Conservation (phyloP, 2,113 vertebrate genomes). For the Diadophis punctatus region DNA sequence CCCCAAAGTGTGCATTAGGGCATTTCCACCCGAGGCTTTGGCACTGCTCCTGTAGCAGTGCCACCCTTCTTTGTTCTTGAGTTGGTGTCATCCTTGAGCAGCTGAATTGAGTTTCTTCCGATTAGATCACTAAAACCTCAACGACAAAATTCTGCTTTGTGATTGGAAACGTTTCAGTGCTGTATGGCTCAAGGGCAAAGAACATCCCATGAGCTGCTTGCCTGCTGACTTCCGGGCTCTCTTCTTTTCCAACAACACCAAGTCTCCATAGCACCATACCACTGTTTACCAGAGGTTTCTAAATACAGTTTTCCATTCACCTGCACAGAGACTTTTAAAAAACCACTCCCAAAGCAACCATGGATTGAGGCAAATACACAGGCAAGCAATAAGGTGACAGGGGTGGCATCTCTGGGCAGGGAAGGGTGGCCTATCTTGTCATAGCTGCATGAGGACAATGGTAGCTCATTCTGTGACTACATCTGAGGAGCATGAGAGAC, state of each 20-base stretch:
- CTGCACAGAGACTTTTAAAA: not conserved
- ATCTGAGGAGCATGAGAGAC: not conserved
- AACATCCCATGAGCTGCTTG: not conserved
- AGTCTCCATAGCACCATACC: not conserved
- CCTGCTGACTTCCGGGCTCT: not conserved
- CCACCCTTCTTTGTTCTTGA: not conserved
- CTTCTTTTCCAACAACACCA: not conserved
- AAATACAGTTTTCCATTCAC: not conserved
- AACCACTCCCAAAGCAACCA: not conserved
- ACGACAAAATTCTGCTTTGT: not conserved
- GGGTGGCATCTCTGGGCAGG: not conserved
- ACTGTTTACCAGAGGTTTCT: not conserved
- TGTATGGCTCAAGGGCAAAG: not conserved
- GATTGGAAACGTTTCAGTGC: not conserved
- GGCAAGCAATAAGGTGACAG: not conserved
- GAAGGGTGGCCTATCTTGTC: not conserved
- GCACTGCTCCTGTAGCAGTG: not conserved
- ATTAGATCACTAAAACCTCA: not conserved
- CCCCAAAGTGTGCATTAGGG: not conserved
- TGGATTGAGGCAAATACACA: not conserved
- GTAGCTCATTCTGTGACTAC: not conserved
- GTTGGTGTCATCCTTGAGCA: not conserved
- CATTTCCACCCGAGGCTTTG: not conserved
- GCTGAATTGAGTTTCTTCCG: not conserved
- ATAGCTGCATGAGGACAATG: not conserved